Evolutionary conservation across 2,113 vertebrate genomes (phyloP).

Genomic region (Rostratula benghalensis): DNA sequence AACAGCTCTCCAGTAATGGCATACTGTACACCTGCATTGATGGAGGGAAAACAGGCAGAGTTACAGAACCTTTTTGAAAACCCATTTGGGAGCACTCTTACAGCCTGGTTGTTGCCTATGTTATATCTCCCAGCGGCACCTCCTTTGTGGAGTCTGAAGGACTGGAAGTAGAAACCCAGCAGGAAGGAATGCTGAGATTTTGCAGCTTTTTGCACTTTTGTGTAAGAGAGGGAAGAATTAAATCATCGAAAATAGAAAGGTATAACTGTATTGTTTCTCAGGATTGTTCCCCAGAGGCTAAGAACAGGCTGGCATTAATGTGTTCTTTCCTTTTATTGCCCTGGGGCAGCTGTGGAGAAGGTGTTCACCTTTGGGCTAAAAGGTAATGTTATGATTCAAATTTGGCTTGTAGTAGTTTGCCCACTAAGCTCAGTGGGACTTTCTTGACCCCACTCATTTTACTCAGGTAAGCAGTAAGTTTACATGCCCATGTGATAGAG

Average conservation of each 20-base stretch:
- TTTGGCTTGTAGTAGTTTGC: background rate
- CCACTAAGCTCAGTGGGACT: background rate
- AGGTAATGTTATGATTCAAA: background rate
- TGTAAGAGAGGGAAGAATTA: background rate
- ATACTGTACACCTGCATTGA: background rate
- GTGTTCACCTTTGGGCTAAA: background rate
- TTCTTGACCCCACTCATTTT: background rate
- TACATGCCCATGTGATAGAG: background rate
- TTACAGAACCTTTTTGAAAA: conserved; percentile 28
- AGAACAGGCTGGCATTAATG: background rate
- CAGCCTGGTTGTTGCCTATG: background rate
- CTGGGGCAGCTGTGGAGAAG: background rate
- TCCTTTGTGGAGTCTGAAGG: background rate
- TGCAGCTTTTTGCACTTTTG: background rate
- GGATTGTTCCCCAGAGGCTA: background rate
- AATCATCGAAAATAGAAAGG: background rate
- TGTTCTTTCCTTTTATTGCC: background rate
- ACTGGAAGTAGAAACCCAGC: background rate
- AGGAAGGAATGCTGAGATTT: background rate
- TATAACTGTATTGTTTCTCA: background rate
- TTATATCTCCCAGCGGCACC: background rate
- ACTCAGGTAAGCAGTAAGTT: background rate
- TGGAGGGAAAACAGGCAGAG: background rate
- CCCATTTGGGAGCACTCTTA: background rate
- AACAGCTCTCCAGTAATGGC: background rate